These are phyloP conservation scores for Phaenicophaeus curvirostris DNA, from an alignment of 2,797 vertebrate genomes.

Conservation along the genomic window DNA sequence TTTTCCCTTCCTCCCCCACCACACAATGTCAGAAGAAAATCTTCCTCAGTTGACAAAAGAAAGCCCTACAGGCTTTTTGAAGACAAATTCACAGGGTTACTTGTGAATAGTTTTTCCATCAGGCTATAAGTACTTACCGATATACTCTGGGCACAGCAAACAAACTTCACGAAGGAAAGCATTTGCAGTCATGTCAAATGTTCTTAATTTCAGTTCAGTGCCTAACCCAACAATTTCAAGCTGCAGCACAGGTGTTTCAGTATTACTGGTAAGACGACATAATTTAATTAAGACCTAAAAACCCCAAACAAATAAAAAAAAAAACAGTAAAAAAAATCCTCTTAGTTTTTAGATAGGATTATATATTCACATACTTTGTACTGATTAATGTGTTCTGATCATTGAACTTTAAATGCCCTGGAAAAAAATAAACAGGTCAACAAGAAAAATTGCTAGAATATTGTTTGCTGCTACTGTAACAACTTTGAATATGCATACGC, in stretches of 20 bases:
- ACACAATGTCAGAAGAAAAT: not conserved
- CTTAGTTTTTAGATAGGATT: not conserved
- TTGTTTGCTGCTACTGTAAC: not conserved
- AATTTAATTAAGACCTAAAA: slow-evolving; percentile 88
- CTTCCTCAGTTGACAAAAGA: not conserved
- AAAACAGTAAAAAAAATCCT: not conserved
- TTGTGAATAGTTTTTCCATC: not conserved
- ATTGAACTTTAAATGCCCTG: not conserved
- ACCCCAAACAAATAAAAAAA: not conserved
- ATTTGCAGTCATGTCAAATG: slow-evolving; percentile 89
- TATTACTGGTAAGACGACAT: slow-evolving; percentile 78
- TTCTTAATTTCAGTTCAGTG: slow-evolving; percentile 88
- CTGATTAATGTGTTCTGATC: not conserved
- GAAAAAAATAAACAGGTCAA: not conserved
- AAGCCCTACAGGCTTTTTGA: not conserved
- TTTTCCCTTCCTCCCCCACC: not conserved
- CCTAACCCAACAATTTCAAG: slow-evolving; percentile 88
- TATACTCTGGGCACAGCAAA: slow-evolving; percentile 92
- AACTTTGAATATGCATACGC: not conserved
- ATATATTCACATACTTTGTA: not conserved
- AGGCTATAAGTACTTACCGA: slow-evolving; percentile 80
- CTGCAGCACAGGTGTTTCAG: slow-evolving; percentile 86
- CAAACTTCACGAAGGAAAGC: slow-evolving; percentile 92
- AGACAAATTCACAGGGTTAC: not conserved
- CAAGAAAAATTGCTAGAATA: not conserved